Evolutionary conservation across 2,797 vertebrate genomes (phyloP), one percentile per base, ranked within the genome.

Genomic region (Sarcoramphus papa): DNA sequence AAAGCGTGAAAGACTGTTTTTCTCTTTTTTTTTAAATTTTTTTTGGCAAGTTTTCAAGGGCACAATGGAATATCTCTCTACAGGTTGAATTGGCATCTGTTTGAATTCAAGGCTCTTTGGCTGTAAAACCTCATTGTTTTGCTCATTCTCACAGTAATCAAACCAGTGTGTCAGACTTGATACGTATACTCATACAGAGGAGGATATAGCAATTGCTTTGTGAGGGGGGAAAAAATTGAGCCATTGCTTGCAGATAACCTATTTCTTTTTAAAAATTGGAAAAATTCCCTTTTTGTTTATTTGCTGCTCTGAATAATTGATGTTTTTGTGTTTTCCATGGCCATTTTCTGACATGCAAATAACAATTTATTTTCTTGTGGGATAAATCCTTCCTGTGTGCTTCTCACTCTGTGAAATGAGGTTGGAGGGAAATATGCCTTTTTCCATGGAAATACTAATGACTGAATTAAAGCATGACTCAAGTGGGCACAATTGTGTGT

Each of bases 81-180:
- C 41, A 79, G 12, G n/a, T 93, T 69, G 73, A 67, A 83, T 6
- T 45, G 33, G 25, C 12, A 28, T 87, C 48, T 14, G 8, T 68
- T 76, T 2, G 12, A 86, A 83, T 90, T 88, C 22, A 11, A 73
- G 31, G 37, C 72, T 77, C 28, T 78, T 85, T 78, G 57, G 57
- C 51, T 77, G 53, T 53, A 60, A 84, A 73, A 88, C 25, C n/a
- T 77, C 35, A 28, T 62, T 57, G 67, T 78, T 97, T 86, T 95
- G 73, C 56, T 93, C 81, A 31, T 96, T 95, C 87, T 86, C 62
- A 83, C 31, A 53, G 41, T 78, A 92, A 97, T 95, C 92, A 95
- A 91, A 93, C 76, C 74, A 47, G n/a, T 37, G 70, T 90, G 88
- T 97, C 87, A 92, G 90, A 50, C 64, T 92, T 91, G 73, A 90